Evolutionary conservation across 2,113 vertebrate species (phyloP), one percentile per base, ranked within the genome.

Genomic region (Siniperca chuatsi): DNA sequence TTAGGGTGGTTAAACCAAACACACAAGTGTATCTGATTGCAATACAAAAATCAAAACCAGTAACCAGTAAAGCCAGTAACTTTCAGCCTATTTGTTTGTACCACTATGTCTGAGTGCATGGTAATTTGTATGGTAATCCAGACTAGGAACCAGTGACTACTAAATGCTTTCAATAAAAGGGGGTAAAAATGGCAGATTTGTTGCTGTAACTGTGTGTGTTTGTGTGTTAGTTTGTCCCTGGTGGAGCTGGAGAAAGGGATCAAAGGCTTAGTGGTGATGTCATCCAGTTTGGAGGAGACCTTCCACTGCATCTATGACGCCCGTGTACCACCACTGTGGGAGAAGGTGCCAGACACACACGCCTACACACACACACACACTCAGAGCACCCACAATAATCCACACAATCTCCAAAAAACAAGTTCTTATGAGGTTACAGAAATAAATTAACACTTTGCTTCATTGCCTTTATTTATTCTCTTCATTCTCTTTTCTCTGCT

Each of bases 221-320:
- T 87, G 50, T 89, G 29, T 87, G n/a, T 82, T 50, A 97, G 97
- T 35, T 92, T 78, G 0, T 97, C 97, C 10, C 92, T 98, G 85
- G 84, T 88, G 60, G 96, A 97, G 79, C 93, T 98, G 80, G 96
- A 98, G 92, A 97, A 93, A 65, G 97, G 97, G 10, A 97, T 98
- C 79, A 97, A 96, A 89, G 97, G 97, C 7, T 94, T 97, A 42
- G 96, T 97, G 61, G 96, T 98, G 91, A 97, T 98, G 97, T 97
- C 97, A 4, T 94, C 96, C 9, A 95, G 93, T 68, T 93, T 97
- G 92, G 97, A 98, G 89, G 97, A 98, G 93, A 97, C 95, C 40
- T 98, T 97, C 92, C 93, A 95, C 82, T 97, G 93, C 83, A 97
- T 98, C 75, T 91, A 96, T 44, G 96, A 97, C 4, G 97, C 96